A percentile compares a stretch with the other conserved stretches of the same genome.
Conservation (phyloP, 2,888 invertebrate genomes). For the Gandaritis pyraliata region DNA sequence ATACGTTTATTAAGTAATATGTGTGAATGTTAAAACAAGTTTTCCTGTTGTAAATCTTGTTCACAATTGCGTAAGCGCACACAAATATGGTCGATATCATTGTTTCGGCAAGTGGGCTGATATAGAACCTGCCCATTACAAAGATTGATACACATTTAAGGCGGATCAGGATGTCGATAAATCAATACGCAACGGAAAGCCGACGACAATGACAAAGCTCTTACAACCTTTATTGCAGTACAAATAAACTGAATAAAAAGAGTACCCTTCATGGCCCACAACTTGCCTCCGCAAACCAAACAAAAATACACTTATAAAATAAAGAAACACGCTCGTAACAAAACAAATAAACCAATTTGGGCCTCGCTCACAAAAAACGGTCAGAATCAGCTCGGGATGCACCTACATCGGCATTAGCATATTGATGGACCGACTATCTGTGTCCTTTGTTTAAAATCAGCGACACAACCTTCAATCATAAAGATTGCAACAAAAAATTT, state of each 20-base stretch:
- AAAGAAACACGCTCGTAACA: conserved; percentile 75
- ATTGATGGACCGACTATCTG: conserved; percentile 79
- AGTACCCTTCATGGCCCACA: conserved; percentile 58
- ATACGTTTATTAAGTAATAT: no score
- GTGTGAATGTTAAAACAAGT: no score
- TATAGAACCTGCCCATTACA: conserved; percentile 56
- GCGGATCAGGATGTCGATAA: conserved; percentile 54
- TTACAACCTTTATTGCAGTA: conserved; percentile 42
- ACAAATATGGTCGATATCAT: conserved; percentile 44
- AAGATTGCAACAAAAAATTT: conserved; percentile 70
- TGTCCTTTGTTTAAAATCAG: conserved; percentile 82
- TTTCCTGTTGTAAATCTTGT: conserved; percentile 29
- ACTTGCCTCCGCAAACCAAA: conserved; percentile 65
- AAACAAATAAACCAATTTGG: conserved; percentile 82
- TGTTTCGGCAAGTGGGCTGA: conserved; percentile 59
- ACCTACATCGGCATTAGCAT: conserved; percentile 72
- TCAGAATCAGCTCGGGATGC: conserved; percentile 63
- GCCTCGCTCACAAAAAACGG: conserved; percentile 68
- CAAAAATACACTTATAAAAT: conserved; percentile 62
- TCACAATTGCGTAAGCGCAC: conserved; percentile 43
- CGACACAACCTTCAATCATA: conserved; percentile 82
- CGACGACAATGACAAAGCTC: conserved; percentile 45
- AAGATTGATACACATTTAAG: conserved; percentile 54
- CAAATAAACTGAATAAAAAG: conserved; percentile 39
- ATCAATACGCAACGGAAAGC: conserved; percentile 48